Evolutionary conservation across 2,888 invertebrate species (phyloP), one percentile per base, ranked within the genome.

Genomic region (Blastobasis lacticolella): DNA sequence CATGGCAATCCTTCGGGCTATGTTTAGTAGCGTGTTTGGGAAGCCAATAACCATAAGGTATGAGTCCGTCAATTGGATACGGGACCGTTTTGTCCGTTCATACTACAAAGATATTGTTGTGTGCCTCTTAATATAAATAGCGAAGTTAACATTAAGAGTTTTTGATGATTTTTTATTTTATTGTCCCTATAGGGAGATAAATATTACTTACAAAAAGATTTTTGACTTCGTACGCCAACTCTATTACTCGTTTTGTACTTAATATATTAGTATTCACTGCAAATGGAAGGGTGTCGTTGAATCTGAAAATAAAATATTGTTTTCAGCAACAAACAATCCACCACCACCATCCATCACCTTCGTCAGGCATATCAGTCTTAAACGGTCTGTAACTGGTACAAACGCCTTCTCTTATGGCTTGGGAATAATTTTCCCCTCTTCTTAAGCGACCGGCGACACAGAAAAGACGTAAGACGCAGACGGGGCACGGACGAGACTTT

Each of bases 281-380:
- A 44, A 84, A 87, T 57, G 90, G 90, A 4, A 97, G 72, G 0
- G 91, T 87, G 69, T 97, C 96, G 63, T 97, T 94, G 69, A 97
- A 97, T 62, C 94, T 91, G 49, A 81, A 89, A 69, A 10, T 7
- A 8, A 68, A 6, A 43, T n/a, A 10, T 44, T 6, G 8, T 10
- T 44, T 10, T n/a, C 6, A n/a, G 6, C 2, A 9, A 10, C 5
- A 44, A 44, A 44, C 6, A 10, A 8, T 44, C 6, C 9, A 44
- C 6, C 6, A 44, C 7, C 44, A n/a, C 10, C 6, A 9, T 8
- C 7, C 6, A 10, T 10, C 6, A 10, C 7, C 9, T 10, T 6
- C 9, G 6, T 44, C 6, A 10, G 10, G n/a, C 9, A 6, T 44
- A 10, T 10, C 44, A 8, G 6, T 2, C 7, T 10, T 10, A 9